Base-by-base conservation (phyloP, 1,140 invertebrate genomes). In the Helicoverpa zea region DNA sequence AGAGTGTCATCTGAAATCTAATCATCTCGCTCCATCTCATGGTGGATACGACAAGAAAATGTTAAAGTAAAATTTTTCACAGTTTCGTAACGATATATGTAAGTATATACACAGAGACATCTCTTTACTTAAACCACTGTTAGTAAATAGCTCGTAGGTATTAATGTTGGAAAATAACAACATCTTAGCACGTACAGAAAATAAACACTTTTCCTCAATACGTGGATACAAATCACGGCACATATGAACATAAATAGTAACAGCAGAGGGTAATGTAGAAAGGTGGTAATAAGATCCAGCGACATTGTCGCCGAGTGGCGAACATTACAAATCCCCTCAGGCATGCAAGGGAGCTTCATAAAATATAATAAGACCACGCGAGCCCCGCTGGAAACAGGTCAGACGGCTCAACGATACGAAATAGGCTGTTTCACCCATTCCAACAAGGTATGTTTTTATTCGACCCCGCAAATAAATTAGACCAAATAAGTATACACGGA, bases 321-420 rank as follows among this genome's bases (percentile, higher is more conserved):
- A 86, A 85, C 89, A 88, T 90, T 87, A 89, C 88, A 82, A 83
- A 86, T 83, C 83, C 86, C 87, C 85, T 86, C 82, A 87, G 86
- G 89, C 86, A 86, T 89, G 86, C 87, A 88, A 81, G 87, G 88
- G 87, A 80, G 87, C 83, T 85, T 89, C 88, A 89, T 93, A 92
- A 93, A 92, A 92, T 93, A 93, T 93, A 93, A 93, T 92, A 91
- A 93, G 90, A 91, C 87, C 58, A 70, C 79, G 78, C 66, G 87
- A 88, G 87, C 85, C 82, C 81, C 81, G 87, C 86, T 87, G 88
- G 87, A 89, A 91, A 84, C 86, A 78, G 86, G 88, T 87, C 86
- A 87, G 85, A 83, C 64, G 61, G 61, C 63, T 63, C 23, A 54
- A 68, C 72, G n/a, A 23, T 11, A 56, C 49, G 75, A 79, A 79